Evolutionary conservation across 2,113 vertebrate species (phyloP), one percentile per base, ranked within the genome.

Genomic region (Choloepus hoffmanni): DNA sequence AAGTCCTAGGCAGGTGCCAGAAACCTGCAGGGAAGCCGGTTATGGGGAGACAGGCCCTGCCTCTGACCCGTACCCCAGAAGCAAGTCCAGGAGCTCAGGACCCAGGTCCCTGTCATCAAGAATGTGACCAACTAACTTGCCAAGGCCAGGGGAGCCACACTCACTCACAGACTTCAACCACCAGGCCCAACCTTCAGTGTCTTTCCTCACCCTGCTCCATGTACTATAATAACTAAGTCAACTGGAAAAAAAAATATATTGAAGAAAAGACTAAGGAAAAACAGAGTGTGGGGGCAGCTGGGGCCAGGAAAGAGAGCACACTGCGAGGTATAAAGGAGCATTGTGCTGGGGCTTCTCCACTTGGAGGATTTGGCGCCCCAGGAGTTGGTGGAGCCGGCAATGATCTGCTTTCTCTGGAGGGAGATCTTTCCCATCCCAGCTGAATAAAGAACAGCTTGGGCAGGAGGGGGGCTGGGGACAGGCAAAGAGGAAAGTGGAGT

Each of bases 191-290:
- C 97, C 97, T 95, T 82, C 95, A 88, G 79, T 92, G 97, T 76
- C 96, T 97, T 96, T 94, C 97, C 97, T 98, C 97, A 92, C 96
- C 82, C 94, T 65, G 65, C 85, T 95, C 97, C 95, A 63, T 95
- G 98, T 74, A 96, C 98, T 98, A 92, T 97, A 98, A 97, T 97
- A 97, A 97, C 92, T 92, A 98, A 98, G 98, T 98, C 98, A 98
- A 97, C 98, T 98, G 98, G 97, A 98, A 98, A 97, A 98, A 40
- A 73, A 74, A 26, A 11, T 21, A 97, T 91, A 92, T 96, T 97
- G 96, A 97, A 98, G 98, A 98, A 97, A 97, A 98, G 98, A 96
- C 96, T 62, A 74, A 98, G 98, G 97, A 95, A 97, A 98, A 97
- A 79, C 55, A 92, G 97, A 90, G 92, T 83, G 58, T 45, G 40